Evolutionary conservation across 2,888 invertebrate genomes (phyloP), one percentile per base, ranked within the genome.

Genomic region (Romanomermis culicivorax): DNA sequence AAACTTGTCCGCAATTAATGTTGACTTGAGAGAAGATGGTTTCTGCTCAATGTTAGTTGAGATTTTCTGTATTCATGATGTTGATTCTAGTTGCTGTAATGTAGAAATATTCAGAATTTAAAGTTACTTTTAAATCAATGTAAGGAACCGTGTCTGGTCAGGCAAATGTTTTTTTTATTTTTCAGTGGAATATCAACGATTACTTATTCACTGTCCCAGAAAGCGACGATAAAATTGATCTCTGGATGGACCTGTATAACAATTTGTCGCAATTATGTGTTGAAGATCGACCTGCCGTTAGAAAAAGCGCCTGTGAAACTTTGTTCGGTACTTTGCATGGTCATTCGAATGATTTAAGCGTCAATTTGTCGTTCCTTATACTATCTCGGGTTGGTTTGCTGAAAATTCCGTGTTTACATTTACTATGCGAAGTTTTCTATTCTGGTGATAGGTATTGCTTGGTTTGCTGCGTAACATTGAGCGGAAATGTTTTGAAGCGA

Each of bases 181-280:
- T 77, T 30, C 74, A 89, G 88, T 95, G 93, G 95, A 95, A 93
- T 70, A 89, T 95, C 65, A 88, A 91, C 0, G 95, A 95, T 74
- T 91, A 88, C 70, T 81, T 93, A 65, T 88, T 83, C 74, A 49
- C 20, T 36, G 57, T 29, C 42, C 55, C 30, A 17, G 26, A 52
- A 4, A 48, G 54, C 20, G 55, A 53, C 23, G 56, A 64, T 26
- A 36, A 17, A 36, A 11, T 36, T 17, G 49, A 58, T n/a, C 62
- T 68, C 20, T 68, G 68, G 69, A 63, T 69, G 52, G 62, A 63
- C 7, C 57, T 69, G 17, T 69, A 67, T 63, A 64, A 65, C 17
- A 66, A 69, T 53, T 66, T 75, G 11, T 71, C 71, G 2, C 69
- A 73, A 50, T 74, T 95, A 42, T 97, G 95, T 68, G 88, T 93